A percentile compares a stretch with the other conserved stretches of the same genome.
These are phyloP conservation scores for Oophaga sylvatica DNA, from an alignment of 2,797 vertebrate species.

Conservation along the genomic window DNA sequence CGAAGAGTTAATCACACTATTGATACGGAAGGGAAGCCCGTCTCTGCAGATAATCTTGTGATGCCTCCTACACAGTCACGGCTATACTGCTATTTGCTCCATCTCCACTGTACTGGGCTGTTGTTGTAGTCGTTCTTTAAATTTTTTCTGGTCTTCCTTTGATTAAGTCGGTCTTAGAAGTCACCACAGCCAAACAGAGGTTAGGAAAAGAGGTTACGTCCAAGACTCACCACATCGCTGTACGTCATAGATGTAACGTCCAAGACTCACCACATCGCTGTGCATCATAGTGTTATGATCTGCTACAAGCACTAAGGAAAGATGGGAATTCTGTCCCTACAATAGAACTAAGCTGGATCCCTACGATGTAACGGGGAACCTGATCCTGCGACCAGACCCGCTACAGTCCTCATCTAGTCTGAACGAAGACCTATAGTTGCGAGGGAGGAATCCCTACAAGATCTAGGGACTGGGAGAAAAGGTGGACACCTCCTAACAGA, in stretches of 20 bases:
- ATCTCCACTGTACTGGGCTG: not conserved
- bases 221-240: too few relatives aligned
- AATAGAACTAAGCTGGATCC: too few relatives aligned
- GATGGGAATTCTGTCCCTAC: too few relatives aligned
- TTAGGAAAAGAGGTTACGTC: not conserved
- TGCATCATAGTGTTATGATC: not conserved
- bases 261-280: not conserved
- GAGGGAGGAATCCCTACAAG: too few relatives aligned
- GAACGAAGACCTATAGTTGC: too few relatives aligned
- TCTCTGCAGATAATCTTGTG: too few relatives aligned
- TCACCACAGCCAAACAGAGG: not conserved
- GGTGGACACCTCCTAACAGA: too few relatives aligned
- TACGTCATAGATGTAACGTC: not conserved
- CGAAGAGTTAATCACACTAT: not conserved
- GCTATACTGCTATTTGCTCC: conserved; percentile 6
- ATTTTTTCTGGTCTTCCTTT: not conserved
- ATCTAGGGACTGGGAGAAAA: too few relatives aligned
- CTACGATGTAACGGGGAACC: too few relatives aligned
- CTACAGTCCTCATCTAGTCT: too few relatives aligned
- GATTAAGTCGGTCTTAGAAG: not conserved
- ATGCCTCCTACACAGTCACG: conserved; percentile 9
- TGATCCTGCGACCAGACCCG: too few relatives aligned
- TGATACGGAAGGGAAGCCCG: not conserved
- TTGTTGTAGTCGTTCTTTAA: not conserved
- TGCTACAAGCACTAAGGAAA: too few relatives aligned